phyloP scores from a whole-genome alignment of 1,140 invertebrate species.

The Leptestheria dahalacensis region DNA sequence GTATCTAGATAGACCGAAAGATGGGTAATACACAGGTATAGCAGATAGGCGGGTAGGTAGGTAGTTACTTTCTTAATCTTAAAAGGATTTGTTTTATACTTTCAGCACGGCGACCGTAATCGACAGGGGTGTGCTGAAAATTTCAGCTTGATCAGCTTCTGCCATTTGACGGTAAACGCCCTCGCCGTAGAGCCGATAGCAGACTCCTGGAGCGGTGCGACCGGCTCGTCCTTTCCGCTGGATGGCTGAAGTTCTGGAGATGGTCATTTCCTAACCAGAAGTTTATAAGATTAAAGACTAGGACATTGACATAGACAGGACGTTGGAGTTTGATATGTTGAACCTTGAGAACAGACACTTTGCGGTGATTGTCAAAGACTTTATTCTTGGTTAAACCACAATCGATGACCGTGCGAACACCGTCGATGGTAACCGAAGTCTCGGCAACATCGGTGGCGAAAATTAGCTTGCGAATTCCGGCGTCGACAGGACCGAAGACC shows the following conservation, averaged over 20 bases:
- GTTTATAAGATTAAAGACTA: conserved; percentile 45
- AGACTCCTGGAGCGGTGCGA: conserved; percentile 56
- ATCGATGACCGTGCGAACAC: conserved; percentile 82
- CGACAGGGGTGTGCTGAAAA: background rate
- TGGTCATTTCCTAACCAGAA: conserved; percentile 18
- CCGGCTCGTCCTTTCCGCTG: conserved; percentile 73
- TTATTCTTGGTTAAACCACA: conserved; percentile 35
- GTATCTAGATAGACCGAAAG: no score
- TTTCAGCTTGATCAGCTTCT: conserved; percentile 23
- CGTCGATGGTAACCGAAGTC: conserved; percentile 82
- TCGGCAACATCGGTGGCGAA: conserved; percentile 89
- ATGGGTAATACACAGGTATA: no score
- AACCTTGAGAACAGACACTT: conserved; percentile 47
- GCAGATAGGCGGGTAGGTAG: no score
- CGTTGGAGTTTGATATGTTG: no score
- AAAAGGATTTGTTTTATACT: no score
- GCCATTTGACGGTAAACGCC: conserved; percentile 46
- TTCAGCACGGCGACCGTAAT: conserved; percentile 5
- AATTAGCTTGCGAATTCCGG: conserved; percentile 62
- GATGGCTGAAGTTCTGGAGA: conserved; percentile 54
- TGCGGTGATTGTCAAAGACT: conserved; percentile 49
- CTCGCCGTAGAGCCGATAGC: conserved; percentile 62
- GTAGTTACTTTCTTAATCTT: no score
- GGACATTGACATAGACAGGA: no score
- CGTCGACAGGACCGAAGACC: conserved; percentile 48